These are phyloP conservation scores for Tautogolabrus adspersus DNA, from an alignment of 2,113 vertebrate species.

Conservation along the genomic window DNA sequence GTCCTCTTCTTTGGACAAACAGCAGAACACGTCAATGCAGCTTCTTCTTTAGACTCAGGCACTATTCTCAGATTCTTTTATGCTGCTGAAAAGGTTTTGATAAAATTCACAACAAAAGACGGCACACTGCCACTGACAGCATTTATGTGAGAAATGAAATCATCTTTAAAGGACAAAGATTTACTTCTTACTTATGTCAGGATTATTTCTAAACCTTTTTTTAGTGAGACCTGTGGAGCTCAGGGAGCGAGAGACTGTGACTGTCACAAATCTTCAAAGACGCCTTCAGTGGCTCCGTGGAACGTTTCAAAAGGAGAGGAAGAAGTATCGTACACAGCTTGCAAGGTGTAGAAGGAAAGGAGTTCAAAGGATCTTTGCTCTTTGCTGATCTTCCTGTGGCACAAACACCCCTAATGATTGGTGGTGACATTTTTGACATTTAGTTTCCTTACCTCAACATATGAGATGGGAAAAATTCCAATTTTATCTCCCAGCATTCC, in stretches of 20 bases:
- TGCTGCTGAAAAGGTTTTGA: background rate
- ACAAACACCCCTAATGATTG: background rate
- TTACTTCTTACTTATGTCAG: slow-evolving; percentile 28
- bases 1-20: slow-evolving; percentile 32
- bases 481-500: slow-evolving; percentile 99
- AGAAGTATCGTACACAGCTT: slow-evolving; percentile 20
- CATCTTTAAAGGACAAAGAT: slow-evolving; percentile 40
- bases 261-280: slow-evolving; percentile 63
- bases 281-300: slow-evolving; percentile 28
- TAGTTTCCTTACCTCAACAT: slow-evolving; percentile 91
- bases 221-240: slow-evolving; percentile 27
- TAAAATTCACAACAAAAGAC: slow-evolving; percentile 12
- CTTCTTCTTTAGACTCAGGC: background rate
- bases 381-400: slow-evolving; percentile 1
- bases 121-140: background rate
- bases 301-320: slow-evolving; percentile 39
- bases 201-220: slow-evolving; percentile 42
- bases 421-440: background rate
- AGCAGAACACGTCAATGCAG: background rate
- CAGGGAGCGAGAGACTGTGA: slow-evolving; percentile 3
- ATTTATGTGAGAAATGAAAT: slow-evolving; percentile 25
- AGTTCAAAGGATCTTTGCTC: slow-evolving; percentile 3
- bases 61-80: slow-evolving; percentile 11
- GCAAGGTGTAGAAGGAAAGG: background rate
- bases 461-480: slow-evolving; percentile 99